Evolutionary conservation across 2,113 vertebrate genomes (phyloP).

Genomic region (Plotosus lineatus): DNA sequence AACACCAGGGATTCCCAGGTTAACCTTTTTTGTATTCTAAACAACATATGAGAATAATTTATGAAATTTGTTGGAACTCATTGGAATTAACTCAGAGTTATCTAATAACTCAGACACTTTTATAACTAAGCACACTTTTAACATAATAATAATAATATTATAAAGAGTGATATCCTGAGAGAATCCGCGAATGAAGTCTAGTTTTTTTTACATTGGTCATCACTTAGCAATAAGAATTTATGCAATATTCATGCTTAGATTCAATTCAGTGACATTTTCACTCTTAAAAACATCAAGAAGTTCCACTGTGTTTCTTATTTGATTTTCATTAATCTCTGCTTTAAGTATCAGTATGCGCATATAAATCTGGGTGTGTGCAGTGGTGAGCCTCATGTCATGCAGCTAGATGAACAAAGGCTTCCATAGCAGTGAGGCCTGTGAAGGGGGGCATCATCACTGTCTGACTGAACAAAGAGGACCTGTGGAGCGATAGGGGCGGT

Average conservation of each 20-base stretch:
- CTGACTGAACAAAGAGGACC: conserved; percentile 61
- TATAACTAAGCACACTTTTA: not conserved
- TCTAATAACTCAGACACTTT: not conserved
- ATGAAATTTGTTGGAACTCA: not conserved
- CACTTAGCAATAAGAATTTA: not conserved
- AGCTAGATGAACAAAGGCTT: conserved; percentile 52
- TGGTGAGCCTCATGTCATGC: conserved; percentile 48
- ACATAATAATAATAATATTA: not conserved
- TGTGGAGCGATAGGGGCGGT: conserved; percentile 49
- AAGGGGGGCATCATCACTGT: conserved; percentile 55
- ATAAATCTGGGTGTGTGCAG: conserved; percentile 44
- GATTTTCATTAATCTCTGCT: conserved; percentile 41
- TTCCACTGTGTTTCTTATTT: conserved; percentile 2
- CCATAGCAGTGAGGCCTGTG: conserved; percentile 44
- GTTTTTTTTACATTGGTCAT: not conserved
- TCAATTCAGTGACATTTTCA: conserved; percentile 1
- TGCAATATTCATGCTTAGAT: conserved; percentile 15
- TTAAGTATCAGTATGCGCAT: conserved; percentile 53
- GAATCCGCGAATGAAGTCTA: not conserved
- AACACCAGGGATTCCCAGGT: no score
- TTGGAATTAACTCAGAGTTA: not conserved
- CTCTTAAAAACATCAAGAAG: conserved; percentile 36
- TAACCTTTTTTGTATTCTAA: not conserved
- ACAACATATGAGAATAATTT: not conserved
- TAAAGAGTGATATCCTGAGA: no score